phyloP scores from a whole-genome alignment of 1,140 invertebrate species.

The Adoxophyes honmai region DNA sequence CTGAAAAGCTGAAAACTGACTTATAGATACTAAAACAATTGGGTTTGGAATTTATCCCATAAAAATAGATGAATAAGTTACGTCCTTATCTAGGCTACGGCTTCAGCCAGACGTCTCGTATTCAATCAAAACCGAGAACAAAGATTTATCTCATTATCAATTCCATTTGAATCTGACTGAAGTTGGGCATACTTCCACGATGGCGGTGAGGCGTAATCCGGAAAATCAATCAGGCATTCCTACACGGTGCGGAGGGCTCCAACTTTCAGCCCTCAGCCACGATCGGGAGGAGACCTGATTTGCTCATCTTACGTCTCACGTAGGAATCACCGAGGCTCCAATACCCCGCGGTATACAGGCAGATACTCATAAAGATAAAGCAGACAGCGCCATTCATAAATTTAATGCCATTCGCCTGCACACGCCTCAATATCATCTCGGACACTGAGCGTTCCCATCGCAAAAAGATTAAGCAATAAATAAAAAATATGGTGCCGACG shows the following conservation, averaged over 20 bases:
- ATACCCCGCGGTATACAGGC: too few species aligned
- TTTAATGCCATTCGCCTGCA: too few species aligned
- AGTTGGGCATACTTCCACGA: constrained; percentile 60
- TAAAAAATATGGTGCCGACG: constrained; percentile 11
- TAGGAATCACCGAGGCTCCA: too few species aligned
- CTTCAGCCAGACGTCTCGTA: neutral
- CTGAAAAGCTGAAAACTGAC: too few species aligned
- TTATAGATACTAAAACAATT: too few species aligned
- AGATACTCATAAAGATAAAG: too few species aligned
- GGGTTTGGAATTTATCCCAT: too few species aligned
- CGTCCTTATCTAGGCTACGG: neutral
- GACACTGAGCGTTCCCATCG: neutral
- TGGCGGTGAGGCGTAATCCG: constrained; percentile 31
- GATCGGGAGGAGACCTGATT: constrained; percentile 2
- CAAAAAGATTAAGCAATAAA: constrained; percentile 14
- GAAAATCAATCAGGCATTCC: constrained; percentile 56
- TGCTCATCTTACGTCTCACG: neutral
- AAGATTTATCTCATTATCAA: constrained; percentile 63
- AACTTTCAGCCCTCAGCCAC: constrained; percentile 32
- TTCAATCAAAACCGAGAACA: constrained; percentile 20
- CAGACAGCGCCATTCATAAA: too few species aligned
- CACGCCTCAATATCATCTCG: too few species aligned
- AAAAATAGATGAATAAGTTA: too few species aligned
- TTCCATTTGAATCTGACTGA: constrained; percentile 40
- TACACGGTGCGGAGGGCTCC: constrained; percentile 36